Percentiles rank a stretch among this genome's conserved stretches.
phyloP scores from a whole-genome alignment of 2,113 vertebrate genomes.

The Daboia siamensis region DNA sequence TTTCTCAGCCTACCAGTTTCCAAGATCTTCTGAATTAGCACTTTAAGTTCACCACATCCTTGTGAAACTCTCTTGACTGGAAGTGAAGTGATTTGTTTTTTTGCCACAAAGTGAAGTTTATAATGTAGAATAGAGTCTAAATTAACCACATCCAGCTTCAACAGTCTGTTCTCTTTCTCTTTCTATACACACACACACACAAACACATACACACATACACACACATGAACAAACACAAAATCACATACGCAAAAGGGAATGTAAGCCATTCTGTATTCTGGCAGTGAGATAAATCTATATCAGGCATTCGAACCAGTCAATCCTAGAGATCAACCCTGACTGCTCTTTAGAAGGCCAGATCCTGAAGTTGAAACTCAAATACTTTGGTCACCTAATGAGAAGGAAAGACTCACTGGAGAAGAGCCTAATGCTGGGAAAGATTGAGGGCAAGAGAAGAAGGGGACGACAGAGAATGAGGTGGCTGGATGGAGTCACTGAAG shows the following conservation, averaged over 20 bases:
- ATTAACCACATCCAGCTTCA: not conserved
- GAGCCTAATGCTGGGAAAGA: too few relatives aligned
- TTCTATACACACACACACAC: not conserved
- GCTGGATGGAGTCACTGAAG: too few relatives aligned
- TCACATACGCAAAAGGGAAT: not conserved
- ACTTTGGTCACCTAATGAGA: too few relatives aligned
- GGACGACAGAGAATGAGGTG: too few relatives aligned
- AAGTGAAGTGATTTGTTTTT: not conserved
- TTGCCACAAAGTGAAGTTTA: not conserved
- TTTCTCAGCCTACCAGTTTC: not conserved
- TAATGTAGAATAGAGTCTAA: not conserved
- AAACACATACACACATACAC: not conserved
- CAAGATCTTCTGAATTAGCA: not conserved
- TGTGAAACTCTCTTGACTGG: not conserved
- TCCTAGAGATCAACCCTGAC: too few relatives aligned
- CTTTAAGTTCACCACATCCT: not conserved
- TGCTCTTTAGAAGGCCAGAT: too few relatives aligned
- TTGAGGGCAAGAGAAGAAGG: too few relatives aligned
- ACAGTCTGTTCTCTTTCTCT: not conserved
- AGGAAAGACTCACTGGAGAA: too few relatives aligned
- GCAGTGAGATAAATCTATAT: too few relatives aligned
- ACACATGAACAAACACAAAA: not conserved
- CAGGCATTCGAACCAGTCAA: too few relatives aligned
- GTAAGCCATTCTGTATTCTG: not conserved
- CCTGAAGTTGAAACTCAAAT: too few relatives aligned